These are phyloP conservation scores for Mycogona germanica DNA, from an alignment of 2,888 invertebrate species.

Conservation along the genomic window DNA sequence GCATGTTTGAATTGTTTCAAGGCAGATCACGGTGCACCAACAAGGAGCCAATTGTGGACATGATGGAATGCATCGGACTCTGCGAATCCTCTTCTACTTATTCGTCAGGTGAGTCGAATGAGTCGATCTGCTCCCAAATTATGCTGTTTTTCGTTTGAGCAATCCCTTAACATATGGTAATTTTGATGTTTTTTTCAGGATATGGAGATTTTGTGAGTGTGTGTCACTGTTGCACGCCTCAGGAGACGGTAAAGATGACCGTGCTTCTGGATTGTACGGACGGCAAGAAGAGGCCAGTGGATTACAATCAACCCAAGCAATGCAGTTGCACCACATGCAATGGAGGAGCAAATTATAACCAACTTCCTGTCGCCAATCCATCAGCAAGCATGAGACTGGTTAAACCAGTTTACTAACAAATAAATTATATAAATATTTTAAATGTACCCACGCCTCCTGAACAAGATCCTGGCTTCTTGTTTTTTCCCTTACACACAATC, in stretches of 20 bases:
- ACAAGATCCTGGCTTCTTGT: too few relatives aligned
- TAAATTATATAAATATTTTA: too few relatives aligned
- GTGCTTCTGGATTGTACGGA: conserved; percentile 16
- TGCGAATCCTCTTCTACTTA: conserved; percentile 24
- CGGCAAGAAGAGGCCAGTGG: conserved; percentile 12
- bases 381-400: too few relatives aligned
- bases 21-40: conserved; percentile 23
- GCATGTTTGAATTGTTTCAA: conserved; percentile 23
- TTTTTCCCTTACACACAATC: too few relatives aligned
- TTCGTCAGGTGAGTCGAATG: conserved; percentile 17
- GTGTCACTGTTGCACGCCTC: conserved; percentile 18
- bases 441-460: too few relatives aligned
- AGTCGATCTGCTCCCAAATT: too few relatives aligned
- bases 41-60: conserved; percentile 21
- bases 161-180: not conserved
- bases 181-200: not conserved
- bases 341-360: not conserved
- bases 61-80: conserved; percentile 24
- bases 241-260: conserved; percentile 8
- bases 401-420: too few relatives aligned
- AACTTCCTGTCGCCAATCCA: not conserved
- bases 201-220: conserved; percentile 12
- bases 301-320: conserved; percentile 14
- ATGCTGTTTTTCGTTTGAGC: not conserved
- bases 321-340: conserved; percentile 8